Percentiles rank a stretch among this genome's conserved stretches.
Evolutionary conservation across 2,113 vertebrate species (phyloP).

Genomic region (Sphyrna mokarran): DNA sequence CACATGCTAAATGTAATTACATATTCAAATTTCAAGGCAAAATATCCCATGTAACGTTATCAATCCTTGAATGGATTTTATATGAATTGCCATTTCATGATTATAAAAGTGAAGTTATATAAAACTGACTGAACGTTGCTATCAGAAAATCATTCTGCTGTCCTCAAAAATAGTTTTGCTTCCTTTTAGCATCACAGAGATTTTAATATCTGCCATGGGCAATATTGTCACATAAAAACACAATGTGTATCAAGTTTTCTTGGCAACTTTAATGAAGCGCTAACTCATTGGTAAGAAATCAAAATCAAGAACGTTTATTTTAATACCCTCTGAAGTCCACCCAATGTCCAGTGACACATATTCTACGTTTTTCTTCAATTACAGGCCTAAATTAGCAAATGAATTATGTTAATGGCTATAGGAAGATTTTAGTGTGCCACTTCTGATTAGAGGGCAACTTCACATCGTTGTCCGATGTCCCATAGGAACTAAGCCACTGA

Average conservation of each 20-base stretch:
- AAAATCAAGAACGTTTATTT: not conserved
- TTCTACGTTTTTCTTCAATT: not conserved
- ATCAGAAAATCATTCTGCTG: not conserved
- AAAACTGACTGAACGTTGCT: slow-evolving; percentile 7
- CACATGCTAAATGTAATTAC: not conserved
- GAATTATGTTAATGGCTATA: not conserved
- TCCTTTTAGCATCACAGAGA: not conserved
- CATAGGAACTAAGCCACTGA: not conserved
- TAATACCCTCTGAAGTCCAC: not conserved
- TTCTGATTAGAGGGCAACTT: not conserved
- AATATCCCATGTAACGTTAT: slow-evolving; percentile 6
- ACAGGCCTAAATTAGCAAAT: slow-evolving; percentile 1
- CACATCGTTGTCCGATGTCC: not conserved
- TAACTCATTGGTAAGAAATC: not conserved
- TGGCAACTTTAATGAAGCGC: not conserved
- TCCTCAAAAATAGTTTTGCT: not conserved
- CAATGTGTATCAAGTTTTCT: not conserved
- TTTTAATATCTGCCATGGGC: not conserved
- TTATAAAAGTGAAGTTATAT: not conserved
- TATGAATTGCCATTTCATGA: not conserved
- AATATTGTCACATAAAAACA: not conserved
- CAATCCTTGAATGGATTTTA: not conserved
- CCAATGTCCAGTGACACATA: not conserved
- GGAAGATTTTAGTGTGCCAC: not conserved
- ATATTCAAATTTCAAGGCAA: not conserved